phyloP scores from a whole-genome alignment of 2,113 vertebrate species.

The Sceloporus undulatus region DNA sequence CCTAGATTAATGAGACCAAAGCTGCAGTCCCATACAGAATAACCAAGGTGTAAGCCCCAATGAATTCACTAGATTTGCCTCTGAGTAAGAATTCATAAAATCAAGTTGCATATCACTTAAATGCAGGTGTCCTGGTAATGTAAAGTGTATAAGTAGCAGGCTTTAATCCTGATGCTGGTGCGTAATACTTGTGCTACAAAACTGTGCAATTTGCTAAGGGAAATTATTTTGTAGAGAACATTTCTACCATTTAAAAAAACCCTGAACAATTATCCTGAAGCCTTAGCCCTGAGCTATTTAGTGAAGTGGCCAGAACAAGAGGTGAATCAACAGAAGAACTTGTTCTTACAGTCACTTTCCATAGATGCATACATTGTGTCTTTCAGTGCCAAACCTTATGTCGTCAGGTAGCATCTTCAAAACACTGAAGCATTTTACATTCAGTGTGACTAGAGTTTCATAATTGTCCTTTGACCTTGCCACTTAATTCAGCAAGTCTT shows the following conservation, averaged over 20 bases:
- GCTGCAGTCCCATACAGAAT: neutral
- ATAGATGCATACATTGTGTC: slow-evolving; percentile 13
- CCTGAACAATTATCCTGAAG: neutral
- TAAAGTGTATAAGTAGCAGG: neutral
- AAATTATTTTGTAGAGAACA: neutral
- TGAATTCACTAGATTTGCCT: neutral
- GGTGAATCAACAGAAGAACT: slow-evolving; percentile 24
- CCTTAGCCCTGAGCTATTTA: slow-evolving; percentile 28
- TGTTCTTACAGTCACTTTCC: neutral
- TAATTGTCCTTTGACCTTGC: slow-evolving; percentile 17
- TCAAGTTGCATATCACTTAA: neutral
- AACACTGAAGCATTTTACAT: slow-evolving; percentile 29
- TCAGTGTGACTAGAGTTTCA: slow-evolving; percentile 39
- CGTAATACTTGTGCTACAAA: neutral
- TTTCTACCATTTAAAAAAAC: neutral
- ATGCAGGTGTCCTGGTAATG: neutral
- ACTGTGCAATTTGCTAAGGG: neutral
- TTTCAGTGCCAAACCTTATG: slow-evolving; percentile 22
- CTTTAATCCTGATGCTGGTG: neutral
- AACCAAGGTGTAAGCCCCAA: neutral
- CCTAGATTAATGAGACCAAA: neutral
- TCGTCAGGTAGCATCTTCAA: slow-evolving; percentile 19
- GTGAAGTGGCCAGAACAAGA: slow-evolving; percentile 16
- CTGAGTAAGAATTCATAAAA: neutral
- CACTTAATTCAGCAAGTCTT: neutral